Percentiles rank a stretch among this genome's conserved stretches.
phyloP scores from a whole-genome alignment of 2,888 invertebrate genomes.

The Bibio marci region DNA sequence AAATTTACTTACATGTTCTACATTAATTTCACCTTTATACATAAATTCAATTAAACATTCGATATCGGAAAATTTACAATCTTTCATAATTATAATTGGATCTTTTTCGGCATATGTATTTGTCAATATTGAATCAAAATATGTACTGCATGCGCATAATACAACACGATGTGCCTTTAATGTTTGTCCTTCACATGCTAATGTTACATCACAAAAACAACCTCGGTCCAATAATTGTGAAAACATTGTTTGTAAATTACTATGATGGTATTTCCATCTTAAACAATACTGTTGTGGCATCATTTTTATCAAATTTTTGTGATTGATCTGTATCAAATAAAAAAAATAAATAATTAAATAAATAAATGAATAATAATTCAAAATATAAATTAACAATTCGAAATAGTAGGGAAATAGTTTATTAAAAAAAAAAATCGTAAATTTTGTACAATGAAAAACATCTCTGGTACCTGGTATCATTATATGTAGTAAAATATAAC shows the following conservation, averaged over 20 bases:
- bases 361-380: no score
- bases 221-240: slow-evolving; percentile 72
- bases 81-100: slow-evolving; percentile 73
- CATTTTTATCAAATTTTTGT: no score
- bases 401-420: no score
- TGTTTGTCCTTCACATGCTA: slow-evolving; percentile 70
- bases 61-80: slow-evolving; percentile 78
- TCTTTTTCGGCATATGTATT: slow-evolving; percentile 59
- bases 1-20: slow-evolving; percentile 65
- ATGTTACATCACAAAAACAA: slow-evolving; percentile 77
- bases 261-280: slow-evolving; percentile 85
- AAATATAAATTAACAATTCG: no score
- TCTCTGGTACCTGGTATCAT: no score
- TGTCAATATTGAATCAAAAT: slow-evolving; percentile 73
- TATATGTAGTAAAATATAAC: no score
- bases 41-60: slow-evolving; percentile 83
- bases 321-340: no score
- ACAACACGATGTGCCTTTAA: slow-evolving; percentile 73
- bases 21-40: slow-evolving; percentile 92
- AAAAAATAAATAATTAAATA: no score
- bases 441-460: no score
- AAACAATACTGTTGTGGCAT: slow-evolving; percentile 81
- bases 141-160: slow-evolving; percentile 80
- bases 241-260: slow-evolving; percentile 79
- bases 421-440: no score